phyloP scores from a whole-genome alignment of 2,888 invertebrate species.

The Disparrhopalites patrizii region DNA sequence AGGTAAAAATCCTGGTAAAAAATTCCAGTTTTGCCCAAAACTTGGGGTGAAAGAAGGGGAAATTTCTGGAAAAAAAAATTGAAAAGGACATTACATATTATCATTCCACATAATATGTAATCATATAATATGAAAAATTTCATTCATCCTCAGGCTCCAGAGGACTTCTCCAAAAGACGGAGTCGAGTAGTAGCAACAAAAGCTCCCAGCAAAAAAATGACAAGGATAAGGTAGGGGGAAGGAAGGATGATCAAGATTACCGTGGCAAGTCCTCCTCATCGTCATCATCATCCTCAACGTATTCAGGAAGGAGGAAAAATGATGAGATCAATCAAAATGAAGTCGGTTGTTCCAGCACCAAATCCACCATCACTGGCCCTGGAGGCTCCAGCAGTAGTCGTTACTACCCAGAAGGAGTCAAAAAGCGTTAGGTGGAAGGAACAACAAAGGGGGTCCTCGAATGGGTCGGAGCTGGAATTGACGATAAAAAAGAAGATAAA shows the following conservation, averaged over 20 bases:
- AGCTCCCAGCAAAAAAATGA: slow-evolving; percentile 6
- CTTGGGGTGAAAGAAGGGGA: no score
- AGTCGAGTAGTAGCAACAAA: slow-evolving; percentile 9
- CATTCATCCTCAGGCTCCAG: slow-evolving; percentile 21
- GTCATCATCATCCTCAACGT: no score
- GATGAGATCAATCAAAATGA: slow-evolving; percentile 19
- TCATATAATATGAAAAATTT: neutral
- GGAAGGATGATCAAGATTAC: slow-evolving; percentile 6
- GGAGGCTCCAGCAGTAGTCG: neutral
- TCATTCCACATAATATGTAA: neutral
- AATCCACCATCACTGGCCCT: neutral
- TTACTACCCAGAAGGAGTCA: slow-evolving; percentile 5
- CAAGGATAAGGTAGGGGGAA: neutral
- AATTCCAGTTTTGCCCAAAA: no score
- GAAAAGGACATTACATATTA: no score
- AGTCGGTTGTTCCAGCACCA: neutral
- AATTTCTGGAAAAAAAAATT: no score
- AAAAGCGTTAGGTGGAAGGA: neutral
- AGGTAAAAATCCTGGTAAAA: no score
- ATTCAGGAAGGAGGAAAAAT: neutral
- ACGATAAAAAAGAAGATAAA: neutral
- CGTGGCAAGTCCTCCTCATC: neutral
- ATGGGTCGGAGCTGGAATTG: neutral
- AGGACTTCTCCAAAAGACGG: slow-evolving; percentile 11
- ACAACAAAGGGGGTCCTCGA: neutral